phyloP scores from a whole-genome alignment of 2,888 invertebrate genomes.

The Chloromyia formosa region DNA sequence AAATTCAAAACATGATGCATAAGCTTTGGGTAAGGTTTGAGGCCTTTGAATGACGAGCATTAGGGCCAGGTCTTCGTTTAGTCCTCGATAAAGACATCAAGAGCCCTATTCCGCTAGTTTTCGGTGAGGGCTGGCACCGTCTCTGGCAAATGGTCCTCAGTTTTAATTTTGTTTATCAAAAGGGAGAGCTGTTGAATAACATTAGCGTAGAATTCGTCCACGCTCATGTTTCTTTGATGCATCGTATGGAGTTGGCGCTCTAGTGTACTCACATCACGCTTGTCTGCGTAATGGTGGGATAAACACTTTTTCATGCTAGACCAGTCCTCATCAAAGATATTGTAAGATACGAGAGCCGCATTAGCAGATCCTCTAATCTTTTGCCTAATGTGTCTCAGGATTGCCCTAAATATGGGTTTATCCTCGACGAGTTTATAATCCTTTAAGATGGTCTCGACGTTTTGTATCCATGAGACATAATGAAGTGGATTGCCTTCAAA shows the following conservation, averaged over 20 bases:
- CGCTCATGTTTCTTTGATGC: conserved; percentile 45
- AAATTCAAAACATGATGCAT: conserved; percentile 33
- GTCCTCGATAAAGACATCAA: conserved; percentile 19
- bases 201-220: conserved; percentile 46
- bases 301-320: neutral
- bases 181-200: conserved; percentile 41
- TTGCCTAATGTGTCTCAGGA: too few relatives aligned
- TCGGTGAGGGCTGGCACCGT: conserved; percentile 3
- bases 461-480: too few relatives aligned
- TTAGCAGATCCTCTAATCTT: too few relatives aligned
- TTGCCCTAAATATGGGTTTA: too few relatives aligned
- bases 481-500: neutral
- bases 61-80: conserved; percentile 25
- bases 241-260: conserved; percentile 49
- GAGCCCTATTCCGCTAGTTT: neutral
- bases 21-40: too few relatives aligned
- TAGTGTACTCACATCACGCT: conserved; percentile 24
- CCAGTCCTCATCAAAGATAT: neutral
- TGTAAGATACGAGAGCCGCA: too few relatives aligned
- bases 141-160: too few relatives aligned
- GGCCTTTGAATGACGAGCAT: conserved; percentile 31
- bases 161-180: conserved; percentile 1
- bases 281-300: neutral
- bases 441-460: neutral
- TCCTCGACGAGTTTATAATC: neutral